Conservation (phyloP, 1,140 invertebrate genomes). For the Agrilus planipennis region DNA sequence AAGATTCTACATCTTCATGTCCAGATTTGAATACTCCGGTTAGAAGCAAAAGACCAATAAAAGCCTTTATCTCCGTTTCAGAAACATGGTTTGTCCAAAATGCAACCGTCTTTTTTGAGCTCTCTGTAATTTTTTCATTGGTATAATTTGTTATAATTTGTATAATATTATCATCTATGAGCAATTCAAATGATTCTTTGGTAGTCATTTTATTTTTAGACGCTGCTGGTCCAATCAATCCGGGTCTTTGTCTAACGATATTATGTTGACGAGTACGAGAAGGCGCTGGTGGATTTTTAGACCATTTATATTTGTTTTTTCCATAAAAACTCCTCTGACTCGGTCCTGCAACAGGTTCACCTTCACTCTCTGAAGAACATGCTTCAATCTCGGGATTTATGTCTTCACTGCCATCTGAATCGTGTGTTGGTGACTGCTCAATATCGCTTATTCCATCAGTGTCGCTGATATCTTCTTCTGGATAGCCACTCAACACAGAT, state of each 20-base stretch:
- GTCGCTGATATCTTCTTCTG: no score
- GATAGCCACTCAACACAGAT: no score
- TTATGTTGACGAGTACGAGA: background rate
- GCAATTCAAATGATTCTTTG: background rate
- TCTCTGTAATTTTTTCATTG: slow-evolving; percentile 2
- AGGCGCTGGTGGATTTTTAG: background rate
- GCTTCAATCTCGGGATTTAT: no score
- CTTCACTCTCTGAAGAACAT: no score
- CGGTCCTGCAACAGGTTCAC: no score
- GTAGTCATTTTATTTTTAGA: background rate
- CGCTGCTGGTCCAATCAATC: background rate
- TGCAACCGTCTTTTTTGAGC: background rate
- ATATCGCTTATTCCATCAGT: no score
- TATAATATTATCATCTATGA: background rate
- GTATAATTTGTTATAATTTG: background rate
- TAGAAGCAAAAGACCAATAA: slow-evolving; percentile 5
- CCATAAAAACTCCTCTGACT: slow-evolving; percentile 2
- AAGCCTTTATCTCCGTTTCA: slow-evolving; percentile 4
- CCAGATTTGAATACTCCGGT: slow-evolving; percentile 17
- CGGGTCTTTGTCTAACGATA: background rate
- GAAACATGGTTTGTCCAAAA: background rate
- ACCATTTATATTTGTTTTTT: slow-evolving; percentile 5
- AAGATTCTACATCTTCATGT: slow-evolving; percentile 12
- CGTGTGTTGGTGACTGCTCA: no score
- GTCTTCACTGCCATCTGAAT: no score